Evolutionary conservation across 2,888 invertebrate genomes (phyloP), one percentile per base, ranked within the genome.

Genomic region (Ramazzottius varieornatus): DNA sequence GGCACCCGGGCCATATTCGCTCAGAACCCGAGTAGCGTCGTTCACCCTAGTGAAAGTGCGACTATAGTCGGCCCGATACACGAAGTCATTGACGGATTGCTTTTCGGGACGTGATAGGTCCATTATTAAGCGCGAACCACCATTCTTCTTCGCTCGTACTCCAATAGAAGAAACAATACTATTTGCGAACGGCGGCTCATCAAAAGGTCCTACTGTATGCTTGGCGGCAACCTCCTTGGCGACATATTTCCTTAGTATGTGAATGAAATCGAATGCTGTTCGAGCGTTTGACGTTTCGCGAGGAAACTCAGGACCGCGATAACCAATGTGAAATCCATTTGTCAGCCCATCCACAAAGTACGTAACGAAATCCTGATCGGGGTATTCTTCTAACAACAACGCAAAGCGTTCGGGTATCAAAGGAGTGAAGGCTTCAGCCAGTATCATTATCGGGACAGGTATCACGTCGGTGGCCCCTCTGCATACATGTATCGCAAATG

Each of bases 91-190:
- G 29, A 64, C 64, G 24, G 33, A 33, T 8, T 64, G 4, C 4
- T 24, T 24, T 32, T 24, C 8, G 4, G 64, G 64, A 20, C 24
- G 64, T 4, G 64, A 64, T 4, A 64, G 64, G 29, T 64, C 64
- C 64, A 64, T 64, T 32, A 64, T 64, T 8, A 64, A 4, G 4
- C 64, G 16, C 33, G 33, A 8, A n/a, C 32, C 64, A 8, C 64
- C 64, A n/a, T 32, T 64, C 64, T 64, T 64, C 24, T 64, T 64
- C 4, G 64, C 32, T 64, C 64, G 64, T 4, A 64, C 64, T 16
- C 64, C 64, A 32, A 64, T 32, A 13, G 64, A 33, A 20, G 33
- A 33, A 64, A 8, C 4, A 4, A 64, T 32, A 24, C 32, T 24
- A 24, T 64, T 16, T 20, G 16, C 29, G 13, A 64, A 32, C 20